A percentile compares a stretch with the other conserved stretches of the same genome.
These are phyloP conservation scores for Tiphia femorata DNA, from an alignment of 2,888 invertebrate species.

Conservation along the genomic window DNA sequence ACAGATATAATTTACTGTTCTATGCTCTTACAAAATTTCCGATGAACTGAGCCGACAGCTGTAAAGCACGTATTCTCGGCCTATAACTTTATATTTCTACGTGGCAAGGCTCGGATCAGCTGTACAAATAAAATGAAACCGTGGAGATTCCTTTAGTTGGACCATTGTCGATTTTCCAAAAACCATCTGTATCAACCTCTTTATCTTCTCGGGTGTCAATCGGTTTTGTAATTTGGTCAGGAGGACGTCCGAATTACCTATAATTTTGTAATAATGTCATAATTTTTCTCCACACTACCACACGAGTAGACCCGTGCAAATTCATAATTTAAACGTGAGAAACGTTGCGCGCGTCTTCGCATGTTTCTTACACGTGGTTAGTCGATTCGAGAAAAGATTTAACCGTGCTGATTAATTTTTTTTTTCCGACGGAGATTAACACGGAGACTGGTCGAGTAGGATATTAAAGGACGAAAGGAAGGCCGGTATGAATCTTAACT, in stretches of 20 bases:
- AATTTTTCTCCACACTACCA: too few species aligned
- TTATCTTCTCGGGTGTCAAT: slow-evolving; percentile 29
- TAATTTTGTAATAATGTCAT: neutral
- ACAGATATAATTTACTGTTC: too few species aligned
- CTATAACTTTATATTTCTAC: slow-evolving; percentile 38
- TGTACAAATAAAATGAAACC: slow-evolving; percentile 44
- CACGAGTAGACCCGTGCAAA: too few species aligned
- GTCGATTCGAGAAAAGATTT: too few species aligned
- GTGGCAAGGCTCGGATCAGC: slow-evolving; percentile 39
- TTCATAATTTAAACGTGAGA: too few species aligned
- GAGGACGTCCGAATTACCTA: neutral
- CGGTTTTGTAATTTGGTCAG: slow-evolving; percentile 28
- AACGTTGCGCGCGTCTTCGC: too few species aligned
- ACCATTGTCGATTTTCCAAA: slow-evolving; percentile 30
- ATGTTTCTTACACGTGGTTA: too few species aligned
- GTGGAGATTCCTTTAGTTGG: slow-evolving; percentile 25
- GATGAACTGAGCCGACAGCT: slow-evolving; percentile 27
- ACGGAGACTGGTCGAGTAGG: too few species aligned
- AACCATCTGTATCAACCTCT: slow-evolving; percentile 51
- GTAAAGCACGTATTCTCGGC: slow-evolving; percentile 9
- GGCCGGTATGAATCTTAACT: too few species aligned
- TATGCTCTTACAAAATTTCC: slow-evolving; percentile 29
- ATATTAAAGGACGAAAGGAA: too few species aligned
- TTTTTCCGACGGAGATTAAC: too few species aligned
- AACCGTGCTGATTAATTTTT: too few species aligned